These are phyloP conservation scores for Psittacula derbiana DNA, from an alignment of 2,797 vertebrate genomes.

Conservation along the genomic window DNA sequence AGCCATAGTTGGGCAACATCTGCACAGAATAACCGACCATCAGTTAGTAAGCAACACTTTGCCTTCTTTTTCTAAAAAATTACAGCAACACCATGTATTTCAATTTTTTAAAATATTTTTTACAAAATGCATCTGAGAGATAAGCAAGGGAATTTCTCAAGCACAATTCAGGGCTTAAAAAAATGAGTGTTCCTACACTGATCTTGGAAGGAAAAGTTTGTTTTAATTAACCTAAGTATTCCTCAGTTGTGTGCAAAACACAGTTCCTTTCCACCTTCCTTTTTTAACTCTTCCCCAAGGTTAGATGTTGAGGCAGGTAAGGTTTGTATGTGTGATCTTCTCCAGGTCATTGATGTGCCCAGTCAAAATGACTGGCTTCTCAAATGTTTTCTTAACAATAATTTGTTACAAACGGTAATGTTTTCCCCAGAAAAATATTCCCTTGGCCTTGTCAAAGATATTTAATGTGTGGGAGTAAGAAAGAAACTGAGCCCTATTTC, in stretches of 20 bases:
- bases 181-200: neutral
- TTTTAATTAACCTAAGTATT: neutral
- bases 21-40: neutral
- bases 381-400: neutral
- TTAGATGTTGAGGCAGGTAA: neutral
- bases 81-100: neutral
- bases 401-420: neutral
- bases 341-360: neutral
- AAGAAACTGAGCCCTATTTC: neutral
- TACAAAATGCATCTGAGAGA: neutral
- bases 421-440: neutral
- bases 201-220: neutral
- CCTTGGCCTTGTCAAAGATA: neutral
- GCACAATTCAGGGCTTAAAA: neutral
- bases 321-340: neutral
- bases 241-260: neutral
- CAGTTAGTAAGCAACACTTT: neutral
- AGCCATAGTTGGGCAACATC: neutral
- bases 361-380: neutral
- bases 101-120: neutral
- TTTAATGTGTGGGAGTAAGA: neutral
- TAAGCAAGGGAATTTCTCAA: neutral
- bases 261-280: neutral
- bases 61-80: neutral
- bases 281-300: neutral